A percentile compares a stretch with the other conserved stretches of the same genome.
Evolutionary conservation across 2,113 vertebrate genomes (phyloP).

Genomic region (Psammodynastes pulverulentus): DNA sequence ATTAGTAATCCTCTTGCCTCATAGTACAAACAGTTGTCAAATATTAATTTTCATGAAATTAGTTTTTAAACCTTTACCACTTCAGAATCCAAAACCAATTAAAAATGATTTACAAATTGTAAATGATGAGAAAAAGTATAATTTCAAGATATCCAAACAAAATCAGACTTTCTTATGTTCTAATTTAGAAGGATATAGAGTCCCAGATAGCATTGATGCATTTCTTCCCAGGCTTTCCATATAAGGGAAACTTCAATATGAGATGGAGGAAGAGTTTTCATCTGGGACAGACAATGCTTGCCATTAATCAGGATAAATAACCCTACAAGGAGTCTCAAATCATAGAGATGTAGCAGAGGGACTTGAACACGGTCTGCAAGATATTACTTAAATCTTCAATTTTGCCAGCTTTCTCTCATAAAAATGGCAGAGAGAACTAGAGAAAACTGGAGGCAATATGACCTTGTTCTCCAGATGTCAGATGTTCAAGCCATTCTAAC

Average conservation of each 20-base stretch:
- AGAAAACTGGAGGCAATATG: not conserved
- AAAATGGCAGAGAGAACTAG: not conserved
- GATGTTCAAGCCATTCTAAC: not conserved
- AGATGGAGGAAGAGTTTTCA: not conserved
- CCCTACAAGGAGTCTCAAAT: not conserved
- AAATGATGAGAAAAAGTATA: not conserved
- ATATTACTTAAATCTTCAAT: not conserved
- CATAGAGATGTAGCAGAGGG: not conserved
- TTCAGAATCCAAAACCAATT: not conserved
- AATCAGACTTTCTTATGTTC: not conserved
- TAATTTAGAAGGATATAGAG: not conserved
- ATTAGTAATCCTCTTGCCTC: not conserved
- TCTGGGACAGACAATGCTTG: not conserved
- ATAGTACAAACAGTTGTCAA: not conserved
- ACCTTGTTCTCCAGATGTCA: not conserved
- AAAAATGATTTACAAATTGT: not conserved
- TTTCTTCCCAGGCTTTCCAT: not conserved
- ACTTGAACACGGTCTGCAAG: not conserved
- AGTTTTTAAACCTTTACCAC: not conserved
- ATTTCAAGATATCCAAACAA: not conserved
- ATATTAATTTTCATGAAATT: not conserved
- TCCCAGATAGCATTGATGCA: not conserved
- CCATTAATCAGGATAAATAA: not conserved
- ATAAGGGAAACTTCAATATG: not conserved
- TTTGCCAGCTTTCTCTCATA: not conserved